phyloP scores from a whole-genome alignment of 2,888 invertebrate genomes.

The Thereva unica region DNA sequence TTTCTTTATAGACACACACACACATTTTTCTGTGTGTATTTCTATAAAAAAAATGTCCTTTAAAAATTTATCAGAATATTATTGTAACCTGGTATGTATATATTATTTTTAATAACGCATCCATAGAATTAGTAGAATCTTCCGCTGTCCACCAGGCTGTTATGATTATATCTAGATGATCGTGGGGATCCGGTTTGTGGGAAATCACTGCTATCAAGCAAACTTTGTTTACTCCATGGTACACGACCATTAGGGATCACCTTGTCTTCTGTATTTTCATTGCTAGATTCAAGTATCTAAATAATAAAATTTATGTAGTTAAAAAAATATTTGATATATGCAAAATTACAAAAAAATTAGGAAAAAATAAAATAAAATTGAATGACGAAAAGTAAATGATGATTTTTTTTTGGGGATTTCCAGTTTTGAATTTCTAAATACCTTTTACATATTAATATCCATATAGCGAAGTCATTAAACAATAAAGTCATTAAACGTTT shows the following conservation, averaged over 20 bases:
- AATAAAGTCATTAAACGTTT: too few species aligned
- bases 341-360: neutral
- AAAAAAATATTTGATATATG: conserved; percentile 8
- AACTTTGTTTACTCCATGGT: conserved; percentile 18
- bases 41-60: too few species aligned
- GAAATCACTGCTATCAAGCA: neutral
- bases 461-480: too few species aligned
- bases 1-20: too few species aligned
- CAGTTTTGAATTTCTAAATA: too few species aligned
- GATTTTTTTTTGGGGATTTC: too few species aligned
- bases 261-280: conserved; percentile 45
- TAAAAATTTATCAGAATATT: too few species aligned
- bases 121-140: neutral
- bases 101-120: neutral
- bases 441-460: too few species aligned
- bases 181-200: conserved; percentile 8
- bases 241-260: neutral
- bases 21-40: too few species aligned
- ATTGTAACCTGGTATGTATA: too few species aligned
- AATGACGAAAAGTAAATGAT: too few species aligned
- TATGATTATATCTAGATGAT: conserved; percentile 1
- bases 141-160: neutral
- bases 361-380: too few species aligned
- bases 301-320: conserved; percentile 39
- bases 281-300: conserved; percentile 58